These are phyloP conservation scores for Cnemophilus loriae DNA, from an alignment of 2,113 vertebrate species.

Conservation along the genomic window DNA sequence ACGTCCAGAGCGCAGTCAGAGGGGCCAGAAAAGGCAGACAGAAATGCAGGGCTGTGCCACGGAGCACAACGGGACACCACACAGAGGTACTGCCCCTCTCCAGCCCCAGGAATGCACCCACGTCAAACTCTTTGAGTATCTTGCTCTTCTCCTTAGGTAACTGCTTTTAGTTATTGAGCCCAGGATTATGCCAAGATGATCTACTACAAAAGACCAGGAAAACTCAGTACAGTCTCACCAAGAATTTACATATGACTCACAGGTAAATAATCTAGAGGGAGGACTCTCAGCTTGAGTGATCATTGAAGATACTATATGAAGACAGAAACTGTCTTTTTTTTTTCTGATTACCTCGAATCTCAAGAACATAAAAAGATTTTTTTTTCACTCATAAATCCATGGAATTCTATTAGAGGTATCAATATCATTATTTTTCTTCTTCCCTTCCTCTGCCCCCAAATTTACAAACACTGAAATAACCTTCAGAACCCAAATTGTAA, in stretches of 20 bases:
- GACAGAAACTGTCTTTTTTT: not conserved
- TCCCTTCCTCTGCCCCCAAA: no score
- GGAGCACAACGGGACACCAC: fast-evolving
- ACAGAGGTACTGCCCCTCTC: not conserved
- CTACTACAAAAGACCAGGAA: not conserved
- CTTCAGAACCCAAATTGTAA: not conserved
- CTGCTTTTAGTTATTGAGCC: not conserved
- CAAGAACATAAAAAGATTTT: not conserved
- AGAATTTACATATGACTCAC: not conserved
- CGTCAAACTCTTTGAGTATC: not conserved
- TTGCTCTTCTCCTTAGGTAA: not conserved
- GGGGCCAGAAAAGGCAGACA: not conserved
- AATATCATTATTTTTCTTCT: not conserved
- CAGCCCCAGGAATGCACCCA: not conserved
- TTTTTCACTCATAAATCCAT: not conserved
- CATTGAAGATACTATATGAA: not conserved
- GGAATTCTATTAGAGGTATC: not conserved
- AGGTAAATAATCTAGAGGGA: not conserved
- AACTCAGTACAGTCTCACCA: not conserved
- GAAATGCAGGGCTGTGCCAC: fast-evolving
- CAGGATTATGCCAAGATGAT: not conserved
- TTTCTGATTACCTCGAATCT: not conserved
- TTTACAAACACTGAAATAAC: not conserved
- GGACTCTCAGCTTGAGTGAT: not conserved
- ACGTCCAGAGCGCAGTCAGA: fast-evolving